These are phyloP conservation scores for Pteromalus puparum DNA, from an alignment of 1,140 invertebrate species.

Conservation along the genomic window DNA sequence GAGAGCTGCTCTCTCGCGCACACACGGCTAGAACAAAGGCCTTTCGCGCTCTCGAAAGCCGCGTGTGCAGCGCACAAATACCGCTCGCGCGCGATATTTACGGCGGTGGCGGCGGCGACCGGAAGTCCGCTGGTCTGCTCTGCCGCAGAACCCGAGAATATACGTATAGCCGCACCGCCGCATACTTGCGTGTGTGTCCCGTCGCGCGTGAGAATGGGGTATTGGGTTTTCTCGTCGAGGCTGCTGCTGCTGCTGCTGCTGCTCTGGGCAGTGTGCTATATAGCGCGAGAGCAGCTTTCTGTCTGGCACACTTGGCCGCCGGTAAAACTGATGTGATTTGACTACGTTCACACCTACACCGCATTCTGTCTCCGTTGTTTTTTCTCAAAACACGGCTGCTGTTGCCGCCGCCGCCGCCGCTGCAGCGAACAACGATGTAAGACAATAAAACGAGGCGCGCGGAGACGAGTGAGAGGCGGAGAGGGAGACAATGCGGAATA, in stretches of 20 bases:
- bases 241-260: neutral
- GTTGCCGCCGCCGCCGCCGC: too few species aligned
- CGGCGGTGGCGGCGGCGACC: conserved; percentile 13
- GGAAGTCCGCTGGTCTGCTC: conserved; percentile 43
- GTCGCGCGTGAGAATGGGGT: conserved; percentile 48
- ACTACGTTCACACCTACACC: conserved; percentile 67
- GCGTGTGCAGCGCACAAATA: conserved; percentile 49
- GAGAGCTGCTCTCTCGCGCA: neutral
- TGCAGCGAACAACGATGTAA: neutral
- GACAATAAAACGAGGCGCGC: conserved; percentile 30
- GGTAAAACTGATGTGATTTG: conserved; percentile 66
- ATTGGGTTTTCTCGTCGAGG: conserved; percentile 42
- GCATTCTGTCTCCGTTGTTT: neutral
- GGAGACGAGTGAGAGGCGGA: neutral
- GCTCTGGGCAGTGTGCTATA: too few species aligned
- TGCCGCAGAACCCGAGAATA: conserved; percentile 23
- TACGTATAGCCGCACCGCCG: neutral
- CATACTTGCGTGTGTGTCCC: conserved; percentile 18
- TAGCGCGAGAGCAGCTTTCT: neutral
- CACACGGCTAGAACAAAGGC: conserved; percentile 48
- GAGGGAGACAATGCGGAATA: conserved; percentile 18
- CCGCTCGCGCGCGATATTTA: conserved; percentile 50
- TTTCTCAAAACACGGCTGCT: conserved; percentile 15
- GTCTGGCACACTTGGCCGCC: conserved; percentile 29
- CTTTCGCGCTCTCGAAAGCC: conserved; percentile 7